A percentile compares a stretch with the other conserved stretches of the same genome.
Evolutionary conservation across 64 coral and sea anemone species (phyloP).

Genomic region (Anthopleura sola): DNA sequence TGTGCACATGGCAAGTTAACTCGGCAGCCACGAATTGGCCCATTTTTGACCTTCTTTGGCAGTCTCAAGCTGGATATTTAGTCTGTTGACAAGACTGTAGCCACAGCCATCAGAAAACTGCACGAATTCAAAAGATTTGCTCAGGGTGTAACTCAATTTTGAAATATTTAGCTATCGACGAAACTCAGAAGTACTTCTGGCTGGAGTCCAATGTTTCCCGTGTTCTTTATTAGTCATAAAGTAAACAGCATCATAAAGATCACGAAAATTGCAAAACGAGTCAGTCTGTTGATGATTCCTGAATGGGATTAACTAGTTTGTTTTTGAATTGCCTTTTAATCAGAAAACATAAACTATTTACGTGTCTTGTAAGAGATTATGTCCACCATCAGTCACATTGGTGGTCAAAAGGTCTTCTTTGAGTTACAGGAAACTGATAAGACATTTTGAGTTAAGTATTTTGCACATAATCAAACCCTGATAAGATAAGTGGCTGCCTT

Average conservation of each 20-base stretch:
- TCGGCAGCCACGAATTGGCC: not conserved
- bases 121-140: not conserved
- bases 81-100: not conserved
- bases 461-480: constrained; percentile 8
- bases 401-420: constrained; percentile 15
- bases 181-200: not conserved
- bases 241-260: not conserved
- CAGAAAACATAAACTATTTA: constrained; percentile 13
- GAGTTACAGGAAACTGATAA: not conserved
- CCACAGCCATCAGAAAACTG: not conserved
- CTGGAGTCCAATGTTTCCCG: not conserved
- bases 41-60: not conserved
- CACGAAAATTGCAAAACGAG: not conserved
- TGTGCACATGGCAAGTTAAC: too few relatives aligned
- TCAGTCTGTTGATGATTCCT: not conserved
- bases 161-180: not conserved
- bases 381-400: not conserved
- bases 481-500: constrained; percentile 6
- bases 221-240: not conserved
- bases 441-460: constrained; percentile 1
- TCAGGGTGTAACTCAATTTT: not conserved
- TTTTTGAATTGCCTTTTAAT: constrained; percentile 9
- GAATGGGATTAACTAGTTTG: constrained; percentile 7
- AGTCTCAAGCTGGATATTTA: not conserved
- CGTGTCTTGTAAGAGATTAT: not conserved